These are phyloP conservation scores for Drepana arcuata DNA, from an alignment of 1,140 invertebrate genomes.

Conservation along the genomic window DNA sequence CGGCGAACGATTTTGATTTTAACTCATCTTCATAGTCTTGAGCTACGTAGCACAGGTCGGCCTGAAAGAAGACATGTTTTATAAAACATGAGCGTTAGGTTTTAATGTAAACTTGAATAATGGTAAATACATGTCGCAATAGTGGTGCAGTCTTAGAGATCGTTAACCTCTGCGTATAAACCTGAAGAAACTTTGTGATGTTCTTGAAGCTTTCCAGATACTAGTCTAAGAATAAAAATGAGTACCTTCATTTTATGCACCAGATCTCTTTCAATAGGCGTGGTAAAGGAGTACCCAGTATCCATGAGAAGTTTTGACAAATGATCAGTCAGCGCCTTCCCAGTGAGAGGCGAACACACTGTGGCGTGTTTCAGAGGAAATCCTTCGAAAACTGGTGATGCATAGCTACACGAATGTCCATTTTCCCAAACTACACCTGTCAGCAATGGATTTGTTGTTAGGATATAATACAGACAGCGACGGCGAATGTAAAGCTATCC, in stretches of 20 bases:
- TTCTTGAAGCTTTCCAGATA: too few relatives aligned
- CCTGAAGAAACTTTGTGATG: too few relatives aligned
- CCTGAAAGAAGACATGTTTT: conserved; percentile 72
- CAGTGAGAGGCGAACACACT: conserved; percentile 25
- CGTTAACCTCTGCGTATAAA: too few relatives aligned
- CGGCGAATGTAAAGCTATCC: too few relatives aligned
- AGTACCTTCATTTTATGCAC: conserved; percentile 82
- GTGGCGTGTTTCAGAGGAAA: conserved; percentile 41
- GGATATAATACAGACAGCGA: too few relatives aligned
- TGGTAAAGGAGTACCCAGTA: conserved; percentile 43
- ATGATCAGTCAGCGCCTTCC: conserved; percentile 23
- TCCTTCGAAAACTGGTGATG: conserved; percentile 45
- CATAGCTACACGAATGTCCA: conserved; percentile 31
- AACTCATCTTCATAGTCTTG: conserved; percentile 28
- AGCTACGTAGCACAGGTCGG: conserved; percentile 47
- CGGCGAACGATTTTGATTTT: neutral
- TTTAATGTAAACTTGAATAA: too few relatives aligned
- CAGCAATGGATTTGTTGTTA: too few relatives aligned
- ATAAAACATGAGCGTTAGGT: too few relatives aligned
- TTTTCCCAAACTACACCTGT: conserved; percentile 45
- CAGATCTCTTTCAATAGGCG: conserved; percentile 42
- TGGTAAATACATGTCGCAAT: too few relatives aligned
- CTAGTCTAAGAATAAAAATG: too few relatives aligned
- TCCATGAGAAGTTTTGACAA: conserved; percentile 24
- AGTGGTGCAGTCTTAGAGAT: too few relatives aligned